Conservation (phyloP, 2,113 vertebrate species). For the Brachyistius frenatus region DNA sequence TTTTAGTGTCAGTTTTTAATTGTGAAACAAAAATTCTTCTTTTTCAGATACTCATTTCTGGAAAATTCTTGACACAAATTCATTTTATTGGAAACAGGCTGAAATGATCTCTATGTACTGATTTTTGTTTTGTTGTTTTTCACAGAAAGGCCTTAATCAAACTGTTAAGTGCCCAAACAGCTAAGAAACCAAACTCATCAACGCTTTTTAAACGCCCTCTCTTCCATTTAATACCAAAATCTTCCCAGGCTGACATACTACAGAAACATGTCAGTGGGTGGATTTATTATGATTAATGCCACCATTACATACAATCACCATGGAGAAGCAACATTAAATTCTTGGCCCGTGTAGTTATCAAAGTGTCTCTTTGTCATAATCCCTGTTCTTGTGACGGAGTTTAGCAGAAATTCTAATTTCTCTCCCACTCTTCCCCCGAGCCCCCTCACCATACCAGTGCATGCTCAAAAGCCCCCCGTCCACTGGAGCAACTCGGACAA, state of each 20-base stretch:
- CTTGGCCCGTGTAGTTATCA: slow-evolving; percentile 63
- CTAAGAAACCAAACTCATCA: slow-evolving; percentile 26
- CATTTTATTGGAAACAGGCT: too few species aligned
- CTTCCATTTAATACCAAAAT: neutral
- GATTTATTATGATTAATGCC: slow-evolving; percentile 73
- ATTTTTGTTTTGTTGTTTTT: too few species aligned
- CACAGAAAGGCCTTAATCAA: too few species aligned
- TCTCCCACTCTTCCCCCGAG: slow-evolving; percentile 75
- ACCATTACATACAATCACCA: slow-evolving; percentile 73
- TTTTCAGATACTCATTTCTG: too few species aligned
- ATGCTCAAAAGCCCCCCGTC: slow-evolving; percentile 61
- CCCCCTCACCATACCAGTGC: slow-evolving; percentile 70
- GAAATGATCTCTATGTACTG: too few species aligned
- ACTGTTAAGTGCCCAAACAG: neutral
- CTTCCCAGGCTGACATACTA: slow-evolving; percentile 16
- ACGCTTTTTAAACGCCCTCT: slow-evolving; percentile 17
- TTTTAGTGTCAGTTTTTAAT: too few species aligned
- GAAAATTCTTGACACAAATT: too few species aligned
- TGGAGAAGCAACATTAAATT: slow-evolving; percentile 69
- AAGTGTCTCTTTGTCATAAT: slow-evolving; percentile 75
- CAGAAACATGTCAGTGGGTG: slow-evolving; percentile 65
- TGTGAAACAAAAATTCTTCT: too few species aligned
- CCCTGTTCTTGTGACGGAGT: slow-evolving; percentile 73
- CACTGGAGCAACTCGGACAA: slow-evolving; percentile 73
- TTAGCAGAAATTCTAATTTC: slow-evolving; percentile 78